A percentile compares a stretch with the other conserved stretches of the same genome.
Conservation (phyloP, 2,797 vertebrate genomes). For the Menidia menidia region DNA sequence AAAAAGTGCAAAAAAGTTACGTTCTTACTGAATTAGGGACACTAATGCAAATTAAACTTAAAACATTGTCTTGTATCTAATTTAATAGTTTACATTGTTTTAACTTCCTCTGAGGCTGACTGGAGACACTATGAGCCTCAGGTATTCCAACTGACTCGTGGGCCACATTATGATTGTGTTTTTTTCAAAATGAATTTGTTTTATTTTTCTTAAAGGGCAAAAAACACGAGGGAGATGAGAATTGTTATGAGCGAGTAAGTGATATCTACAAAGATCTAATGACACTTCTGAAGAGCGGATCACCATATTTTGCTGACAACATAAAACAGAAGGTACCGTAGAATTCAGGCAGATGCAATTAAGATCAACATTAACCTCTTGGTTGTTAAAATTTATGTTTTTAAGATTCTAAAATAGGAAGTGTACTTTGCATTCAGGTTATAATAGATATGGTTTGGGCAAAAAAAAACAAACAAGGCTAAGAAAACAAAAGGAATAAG, state of each 20-base stretch:
- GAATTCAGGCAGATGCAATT: conserved; percentile 26
- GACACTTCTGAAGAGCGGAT: conserved; percentile 86
- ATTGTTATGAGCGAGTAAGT: conserved; percentile 83
- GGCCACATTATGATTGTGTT: conserved; percentile 54
- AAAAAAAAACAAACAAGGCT: too few relatives aligned
- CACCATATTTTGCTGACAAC: conserved; percentile 85
- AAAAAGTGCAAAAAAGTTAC: conserved; percentile 29
- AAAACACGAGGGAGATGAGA: conserved; percentile 74
- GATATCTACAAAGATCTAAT: conserved; percentile 87
- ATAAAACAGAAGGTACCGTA: conserved; percentile 78
- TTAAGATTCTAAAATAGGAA: too few relatives aligned
- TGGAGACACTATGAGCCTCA: conserved; percentile 41
- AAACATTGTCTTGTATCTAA: conserved; percentile 58
- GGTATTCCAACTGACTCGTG: conserved; percentile 55
- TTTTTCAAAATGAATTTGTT: conserved; percentile 57
- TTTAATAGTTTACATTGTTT: conserved; percentile 59
- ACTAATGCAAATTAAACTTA: conserved; percentile 60
- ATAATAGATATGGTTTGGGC: too few relatives aligned
- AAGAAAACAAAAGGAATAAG: too few relatives aligned
- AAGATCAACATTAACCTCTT: conserved; percentile 16
- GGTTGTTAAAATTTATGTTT: conserved; percentile 53
- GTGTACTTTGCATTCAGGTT: too few relatives aligned
- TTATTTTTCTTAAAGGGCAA: conserved; percentile 84
- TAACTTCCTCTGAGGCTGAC: conserved; percentile 49
- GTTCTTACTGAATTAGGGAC: too few relatives aligned